These are phyloP conservation scores for Sterna hirundo DNA, from an alignment of 2,113 vertebrate genomes.

Conservation along the genomic window DNA sequence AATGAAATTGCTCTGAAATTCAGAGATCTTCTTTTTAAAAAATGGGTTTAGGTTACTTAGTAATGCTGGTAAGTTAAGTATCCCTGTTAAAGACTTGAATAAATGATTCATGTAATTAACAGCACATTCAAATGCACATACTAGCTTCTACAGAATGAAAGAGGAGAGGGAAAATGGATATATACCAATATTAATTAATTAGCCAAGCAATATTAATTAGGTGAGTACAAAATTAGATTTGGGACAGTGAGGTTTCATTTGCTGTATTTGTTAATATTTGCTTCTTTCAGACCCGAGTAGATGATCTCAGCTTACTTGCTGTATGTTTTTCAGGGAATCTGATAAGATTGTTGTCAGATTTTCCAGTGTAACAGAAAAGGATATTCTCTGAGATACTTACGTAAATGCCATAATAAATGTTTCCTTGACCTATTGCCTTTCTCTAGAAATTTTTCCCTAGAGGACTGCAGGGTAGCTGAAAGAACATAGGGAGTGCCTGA, in stretches of 20 bases:
- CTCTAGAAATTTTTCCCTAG: background rate
- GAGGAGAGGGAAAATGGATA: background rate
- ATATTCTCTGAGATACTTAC: background rate
- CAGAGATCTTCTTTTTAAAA: background rate
- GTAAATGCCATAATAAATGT: background rate
- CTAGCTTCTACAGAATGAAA: background rate
- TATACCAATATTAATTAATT: conserved; percentile 46
- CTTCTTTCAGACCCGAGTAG: background rate
- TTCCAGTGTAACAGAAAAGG: background rate
- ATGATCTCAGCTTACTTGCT: background rate
- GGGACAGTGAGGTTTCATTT: conserved; percentile 13
- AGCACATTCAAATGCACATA: background rate
- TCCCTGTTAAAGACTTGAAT: background rate
- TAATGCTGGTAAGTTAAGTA: background rate
- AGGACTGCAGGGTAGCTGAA: background rate
- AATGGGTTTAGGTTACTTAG: background rate
- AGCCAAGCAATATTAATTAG: conserved; percentile 16
- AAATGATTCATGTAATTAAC: conserved; percentile 3
- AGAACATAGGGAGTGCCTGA: background rate
- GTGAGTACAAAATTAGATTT: conserved; percentile 1
- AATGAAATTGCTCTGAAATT: background rate
- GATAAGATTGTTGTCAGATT: background rate
- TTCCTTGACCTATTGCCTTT: background rate
- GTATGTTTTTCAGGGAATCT: background rate
- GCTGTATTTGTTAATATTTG: background rate